These are phyloP conservation scores for Lamprologus speciosus DNA, from an alignment of 2,113 vertebrate species.

Conservation along the genomic window DNA sequence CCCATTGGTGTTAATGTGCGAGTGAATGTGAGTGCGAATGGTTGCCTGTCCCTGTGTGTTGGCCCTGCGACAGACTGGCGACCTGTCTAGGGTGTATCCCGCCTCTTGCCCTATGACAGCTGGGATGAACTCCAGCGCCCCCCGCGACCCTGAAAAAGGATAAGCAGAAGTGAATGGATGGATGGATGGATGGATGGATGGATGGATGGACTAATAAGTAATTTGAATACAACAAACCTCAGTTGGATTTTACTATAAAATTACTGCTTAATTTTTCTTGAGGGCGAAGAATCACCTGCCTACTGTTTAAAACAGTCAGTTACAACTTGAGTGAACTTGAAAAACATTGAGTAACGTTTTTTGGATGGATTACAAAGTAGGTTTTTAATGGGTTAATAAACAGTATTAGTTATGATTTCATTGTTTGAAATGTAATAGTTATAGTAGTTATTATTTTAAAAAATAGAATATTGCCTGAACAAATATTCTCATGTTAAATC, in stretches of 20 bases:
- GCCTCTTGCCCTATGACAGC: too few relatives aligned
- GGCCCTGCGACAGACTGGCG: too few relatives aligned
- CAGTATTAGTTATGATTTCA: background rate
- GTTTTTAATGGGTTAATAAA: background rate
- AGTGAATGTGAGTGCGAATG: too few relatives aligned
- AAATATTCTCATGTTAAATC: background rate
- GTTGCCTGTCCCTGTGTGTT: too few relatives aligned
- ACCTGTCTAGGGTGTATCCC: too few relatives aligned
- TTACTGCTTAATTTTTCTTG: background rate
- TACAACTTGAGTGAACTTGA: too few relatives aligned
- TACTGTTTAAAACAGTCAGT: background rate
- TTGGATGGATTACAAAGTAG: background rate
- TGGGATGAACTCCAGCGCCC: too few relatives aligned
- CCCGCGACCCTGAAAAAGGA: too few relatives aligned
- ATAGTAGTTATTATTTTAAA: background rate
- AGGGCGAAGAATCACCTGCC: background rate
- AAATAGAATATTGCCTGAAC: background rate
- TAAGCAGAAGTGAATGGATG: too few relatives aligned
- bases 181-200: too few relatives aligned
- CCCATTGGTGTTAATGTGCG: too few relatives aligned
- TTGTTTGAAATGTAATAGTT: background rate
- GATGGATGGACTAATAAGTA: background rate
- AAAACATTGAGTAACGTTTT: too few relatives aligned
- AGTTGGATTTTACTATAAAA: background rate
- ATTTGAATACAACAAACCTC: background rate